Percentiles rank a stretch among this genome's conserved stretches.
Evolutionary conservation across 2,888 invertebrate species (phyloP).

Genomic region (Thera obeliscata): DNA sequence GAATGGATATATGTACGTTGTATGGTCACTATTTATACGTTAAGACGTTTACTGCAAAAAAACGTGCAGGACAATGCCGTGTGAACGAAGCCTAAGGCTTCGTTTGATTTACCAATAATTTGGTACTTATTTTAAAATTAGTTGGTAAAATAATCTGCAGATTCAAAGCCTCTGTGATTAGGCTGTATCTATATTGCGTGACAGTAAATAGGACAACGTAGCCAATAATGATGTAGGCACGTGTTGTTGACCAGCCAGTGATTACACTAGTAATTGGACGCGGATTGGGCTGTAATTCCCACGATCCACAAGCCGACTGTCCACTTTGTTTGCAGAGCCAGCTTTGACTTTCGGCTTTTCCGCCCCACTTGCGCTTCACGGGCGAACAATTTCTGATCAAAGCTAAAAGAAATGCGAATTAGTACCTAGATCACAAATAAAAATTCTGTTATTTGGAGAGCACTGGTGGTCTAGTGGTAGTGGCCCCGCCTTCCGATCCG

Average conservation of each 20-base stretch:
- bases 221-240: neutral
- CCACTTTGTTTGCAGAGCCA: neutral
- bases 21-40: too few species aligned
- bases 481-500: too few species aligned
- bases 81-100: too few species aligned
- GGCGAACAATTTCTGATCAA: neutral
- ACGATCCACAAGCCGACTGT: neutral
- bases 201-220: neutral
- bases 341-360: slow-evolving; percentile 3
- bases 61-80: too few species aligned
- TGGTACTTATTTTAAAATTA: too few species aligned
- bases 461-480: too few species aligned
- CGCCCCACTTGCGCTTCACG: neutral
- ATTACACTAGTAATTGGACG: slow-evolving; percentile 6
- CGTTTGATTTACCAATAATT: too few species aligned
- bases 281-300: neutral
- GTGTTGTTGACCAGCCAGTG: slow-evolving; percentile 2
- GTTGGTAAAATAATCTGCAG: too few species aligned
- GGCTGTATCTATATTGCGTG: neutral
- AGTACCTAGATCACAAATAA: neutral
- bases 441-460: neutral
- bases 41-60: too few species aligned
- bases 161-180: neutral
- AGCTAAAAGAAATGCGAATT: neutral
- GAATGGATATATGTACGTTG: too few species aligned